These are phyloP conservation scores for Hestina assimilis DNA, from an alignment of 1,140 invertebrate species.

Conservation along the genomic window DNA sequence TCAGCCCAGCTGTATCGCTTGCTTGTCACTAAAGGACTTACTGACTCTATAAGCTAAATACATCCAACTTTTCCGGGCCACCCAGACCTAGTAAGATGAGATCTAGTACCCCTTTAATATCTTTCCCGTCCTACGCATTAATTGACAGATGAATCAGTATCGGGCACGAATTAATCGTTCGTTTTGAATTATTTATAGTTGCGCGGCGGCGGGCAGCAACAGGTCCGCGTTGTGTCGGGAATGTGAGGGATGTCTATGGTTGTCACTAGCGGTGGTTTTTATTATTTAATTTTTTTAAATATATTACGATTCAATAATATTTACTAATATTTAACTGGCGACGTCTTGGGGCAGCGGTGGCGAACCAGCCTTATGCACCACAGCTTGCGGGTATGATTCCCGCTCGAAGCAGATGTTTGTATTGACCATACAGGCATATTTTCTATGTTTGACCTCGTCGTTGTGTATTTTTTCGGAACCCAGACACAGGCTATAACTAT, in stretches of 20 bases:
- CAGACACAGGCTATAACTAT: no score
- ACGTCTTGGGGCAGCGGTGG: no score
- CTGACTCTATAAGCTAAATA: no score
- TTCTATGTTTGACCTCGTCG: no score
- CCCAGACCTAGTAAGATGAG: neutral
- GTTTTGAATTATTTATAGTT: constrained; percentile 73
- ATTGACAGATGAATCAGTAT: constrained; percentile 74
- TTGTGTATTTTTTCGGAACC: no score
- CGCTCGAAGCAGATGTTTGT: no score
- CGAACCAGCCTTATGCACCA: no score
- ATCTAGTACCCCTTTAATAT: constrained; percentile 24
- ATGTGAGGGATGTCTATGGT: constrained; percentile 63
- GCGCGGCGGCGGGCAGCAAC: constrained; percentile 42
- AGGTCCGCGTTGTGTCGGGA: constrained; percentile 61
- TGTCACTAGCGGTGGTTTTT: constrained; percentile 22
- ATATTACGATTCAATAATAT: neutral
- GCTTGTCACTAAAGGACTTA: no score
- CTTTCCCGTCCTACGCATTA: constrained; percentile 44
- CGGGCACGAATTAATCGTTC: constrained; percentile 67
- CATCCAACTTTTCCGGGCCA: constrained; percentile 4
- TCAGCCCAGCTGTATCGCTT: no score
- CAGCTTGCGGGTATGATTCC: no score
- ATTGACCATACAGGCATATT: no score
- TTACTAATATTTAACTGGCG: no score
- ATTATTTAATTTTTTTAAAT: neutral